Base-by-base conservation (phyloP, 2,113 vertebrate species). In the Saguinus imperator region DNA sequence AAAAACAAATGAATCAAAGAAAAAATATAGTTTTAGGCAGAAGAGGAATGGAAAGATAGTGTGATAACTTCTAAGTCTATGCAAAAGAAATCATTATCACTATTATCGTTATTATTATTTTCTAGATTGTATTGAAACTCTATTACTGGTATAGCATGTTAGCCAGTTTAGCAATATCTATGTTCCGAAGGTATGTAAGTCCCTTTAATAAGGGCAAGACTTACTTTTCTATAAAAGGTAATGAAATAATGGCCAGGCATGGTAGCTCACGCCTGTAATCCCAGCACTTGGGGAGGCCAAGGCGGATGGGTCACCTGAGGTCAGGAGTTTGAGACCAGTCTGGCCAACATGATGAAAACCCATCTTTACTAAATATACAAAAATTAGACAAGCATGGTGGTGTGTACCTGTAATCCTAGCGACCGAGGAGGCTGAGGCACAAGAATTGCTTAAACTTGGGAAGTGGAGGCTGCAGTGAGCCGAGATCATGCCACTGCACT, bases 1-100 rank as follows among this genome's bases (percentile, higher is more conserved):
- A 89, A 94, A 91, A 97, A 91, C 40, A 87, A 84, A 61, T 14
- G 68, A 94, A 25, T 77, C 32, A 70, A 8, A 72, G 68, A 43
- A 76, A 87, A 89, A 73, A 23, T 57, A 23, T 14, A 66, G 75
- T 27, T 61, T 10, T n/a, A 13, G 43, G 35, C 32, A 27, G n/a
- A 61, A 12, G 52, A 9, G 45, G 21, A 88, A 75, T 32, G 35
- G 29, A 85, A 75, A 82, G 35, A 25, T 75, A 55, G 8, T 85
- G 14, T 48, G 40, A 91, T 13, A 76, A 72, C 8, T 83, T 73
- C 8, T 45, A 85, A 92, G 17, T 68, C 35, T 43, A 35, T 20
- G 29, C 37, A 72, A 48, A 94, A n/a, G 10, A 87, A 58, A 13
- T 40, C 37, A 3, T 11, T 23, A 37, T 82, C 76, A 29, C 61